Evolutionary conservation across 2,797 vertebrate species (phyloP), one percentile per base, ranked within the genome.

Genomic region (Spatula clypeata): DNA sequence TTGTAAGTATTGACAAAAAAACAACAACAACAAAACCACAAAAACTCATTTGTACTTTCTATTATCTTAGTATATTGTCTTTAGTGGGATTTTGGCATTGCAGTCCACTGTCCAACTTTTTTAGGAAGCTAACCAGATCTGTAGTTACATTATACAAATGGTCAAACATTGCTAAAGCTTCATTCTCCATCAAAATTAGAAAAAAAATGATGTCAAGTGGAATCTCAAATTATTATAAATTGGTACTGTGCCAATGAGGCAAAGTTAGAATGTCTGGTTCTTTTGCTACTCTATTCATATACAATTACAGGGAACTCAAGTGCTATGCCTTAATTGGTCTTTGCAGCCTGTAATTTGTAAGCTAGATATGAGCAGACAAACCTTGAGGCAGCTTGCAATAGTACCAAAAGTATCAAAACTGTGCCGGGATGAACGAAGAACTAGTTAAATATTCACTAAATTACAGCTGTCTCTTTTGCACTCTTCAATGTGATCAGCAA

Each of bases 1-100:
- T 98, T 97, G 98, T 98, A 98, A 98, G 98, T 98, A 98, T 92
- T 92, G 57, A 82, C 31, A 88, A 87, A 79, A 17, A 38, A 77
- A 91, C 17, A 44, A 44, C 42, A 42, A 44, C 42, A 44, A 44
- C 42, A 44, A 44, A 44, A 44, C 42, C 17, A 18, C 42, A 17
- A 45, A 77, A 92, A 67, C n/a, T 76, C 24, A 27, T 83, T 77
- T 65, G 65, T 53, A 86, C 9, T 69, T 73, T 88, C n/a, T 53
- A 0, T 10, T 38, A 67, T 60, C 90, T 82, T 79, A 90, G 20
- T 55, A 31, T 66, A 58, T 79, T 94, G 17, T 83, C 19, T 83
- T 83, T 36, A 55, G 76, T 26, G 24, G 38, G 61, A 47, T 77
- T 65, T 86, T 66, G 75, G 62, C 85, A 93, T 58, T 40, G 51